phyloP scores from a whole-genome alignment of 2,113 vertebrate species.

The Empidonax alnorum region DNA sequence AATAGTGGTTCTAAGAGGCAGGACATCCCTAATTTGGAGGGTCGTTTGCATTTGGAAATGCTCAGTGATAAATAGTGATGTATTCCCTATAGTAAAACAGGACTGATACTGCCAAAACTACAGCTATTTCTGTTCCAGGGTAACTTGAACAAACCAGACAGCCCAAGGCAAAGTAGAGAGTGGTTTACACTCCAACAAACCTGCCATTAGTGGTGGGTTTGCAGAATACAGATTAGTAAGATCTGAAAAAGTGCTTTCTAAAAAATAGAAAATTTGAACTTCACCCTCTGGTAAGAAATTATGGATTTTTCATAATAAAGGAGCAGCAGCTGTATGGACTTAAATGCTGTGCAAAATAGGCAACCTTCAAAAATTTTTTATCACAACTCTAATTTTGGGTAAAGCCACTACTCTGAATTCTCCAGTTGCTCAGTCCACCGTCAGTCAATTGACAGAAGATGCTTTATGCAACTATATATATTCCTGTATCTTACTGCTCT shows the following conservation, averaged over 20 bases:
- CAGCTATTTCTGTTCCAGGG: constrained; percentile 72
- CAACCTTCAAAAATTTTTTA: constrained; percentile 30
- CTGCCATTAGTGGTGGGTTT: constrained; percentile 59
- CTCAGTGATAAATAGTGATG: constrained; percentile 68
- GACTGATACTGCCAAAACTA: constrained; percentile 67
- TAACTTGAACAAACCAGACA: constrained; percentile 73
- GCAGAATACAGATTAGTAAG: constrained; percentile 69
- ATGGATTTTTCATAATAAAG: constrained; percentile 47
- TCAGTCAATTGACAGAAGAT: not conserved
- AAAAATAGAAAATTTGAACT: constrained; percentile 2
- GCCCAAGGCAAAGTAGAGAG: constrained; percentile 68
- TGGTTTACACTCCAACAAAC: constrained; percentile 67
- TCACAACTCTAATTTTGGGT: not conserved
- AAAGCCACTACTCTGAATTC: not conserved
- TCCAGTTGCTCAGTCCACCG: not conserved
- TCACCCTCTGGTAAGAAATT: constrained; percentile 40
- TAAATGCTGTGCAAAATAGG: not conserved
- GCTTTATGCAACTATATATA: not conserved
- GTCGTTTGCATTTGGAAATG: constrained; percentile 79
- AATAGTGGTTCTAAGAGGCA: constrained; percentile 74
- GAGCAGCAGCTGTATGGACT: constrained; percentile 21
- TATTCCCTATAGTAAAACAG: constrained; percentile 72
- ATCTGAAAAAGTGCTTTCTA: constrained; percentile 35
- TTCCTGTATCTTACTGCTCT: not conserved
- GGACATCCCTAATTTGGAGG: constrained; percentile 79